Conservation (phyloP, 2,113 vertebrate species). For the Tetrax tetrax region DNA sequence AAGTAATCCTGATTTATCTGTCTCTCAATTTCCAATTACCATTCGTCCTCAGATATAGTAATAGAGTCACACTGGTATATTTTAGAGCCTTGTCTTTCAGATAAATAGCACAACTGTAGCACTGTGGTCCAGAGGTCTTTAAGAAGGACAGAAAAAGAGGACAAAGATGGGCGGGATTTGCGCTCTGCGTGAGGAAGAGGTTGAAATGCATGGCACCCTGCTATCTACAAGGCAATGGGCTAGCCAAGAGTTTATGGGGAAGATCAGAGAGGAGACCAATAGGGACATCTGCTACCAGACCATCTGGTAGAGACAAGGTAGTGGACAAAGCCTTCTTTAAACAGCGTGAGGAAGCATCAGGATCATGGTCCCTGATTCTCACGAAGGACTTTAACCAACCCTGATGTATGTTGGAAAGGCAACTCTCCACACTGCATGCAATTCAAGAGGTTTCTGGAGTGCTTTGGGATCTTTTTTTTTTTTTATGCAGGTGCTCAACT, state of each 20-base stretch:
- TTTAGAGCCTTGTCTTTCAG: neutral
- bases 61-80: neutral
- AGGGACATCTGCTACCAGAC: neutral
- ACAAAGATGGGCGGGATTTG: neutral
- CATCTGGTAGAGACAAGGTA: neutral
- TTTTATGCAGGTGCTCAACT: neutral
- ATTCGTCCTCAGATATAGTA: neutral
- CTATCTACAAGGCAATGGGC: accelerated
- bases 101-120: neutral
- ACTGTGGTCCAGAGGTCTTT: neutral
- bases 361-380: neutral
- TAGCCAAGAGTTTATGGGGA: neutral
- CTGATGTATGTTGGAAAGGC: neutral
- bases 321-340: neutral
- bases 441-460: neutral
- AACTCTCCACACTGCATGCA: neutral
- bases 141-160: neutral
- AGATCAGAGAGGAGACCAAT: neutral
- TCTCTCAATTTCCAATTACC: neutral
- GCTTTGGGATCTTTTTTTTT: neutral
- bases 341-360: neutral
- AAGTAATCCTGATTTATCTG: neutral
- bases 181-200: neutral
- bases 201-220: neutral
- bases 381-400: neutral